These are phyloP conservation scores for Rhagoletis zephyria DNA, from an alignment of 1,140 invertebrate species.

Conservation along the genomic window DNA sequence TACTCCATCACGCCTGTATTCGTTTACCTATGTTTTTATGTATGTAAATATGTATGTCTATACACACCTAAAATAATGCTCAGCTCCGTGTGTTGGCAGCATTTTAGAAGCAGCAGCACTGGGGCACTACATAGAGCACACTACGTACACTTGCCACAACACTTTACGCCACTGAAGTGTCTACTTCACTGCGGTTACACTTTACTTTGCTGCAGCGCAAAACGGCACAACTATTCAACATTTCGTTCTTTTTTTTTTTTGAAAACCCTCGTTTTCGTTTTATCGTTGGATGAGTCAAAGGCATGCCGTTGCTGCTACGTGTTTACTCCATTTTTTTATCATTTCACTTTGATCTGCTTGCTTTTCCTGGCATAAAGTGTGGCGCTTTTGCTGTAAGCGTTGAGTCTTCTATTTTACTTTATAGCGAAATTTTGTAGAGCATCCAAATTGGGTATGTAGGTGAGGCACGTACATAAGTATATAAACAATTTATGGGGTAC, in stretches of 20 bases:
- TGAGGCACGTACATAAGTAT: background rate
- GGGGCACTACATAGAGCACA: background rate
- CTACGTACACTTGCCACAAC: background rate
- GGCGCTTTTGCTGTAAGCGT: background rate
- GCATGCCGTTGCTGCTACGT: background rate
- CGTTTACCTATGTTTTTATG: no score
- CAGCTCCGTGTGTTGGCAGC: background rate
- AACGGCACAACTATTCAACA: background rate
- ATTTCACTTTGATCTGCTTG: background rate
- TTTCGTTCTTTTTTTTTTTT: background rate
- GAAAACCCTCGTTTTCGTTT: background rate
- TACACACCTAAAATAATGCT: background rate
- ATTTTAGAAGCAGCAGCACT: background rate
- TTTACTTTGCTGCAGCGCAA: background rate
- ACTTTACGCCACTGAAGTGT: background rate
- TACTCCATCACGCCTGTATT: no score
- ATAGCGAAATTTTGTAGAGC: background rate
- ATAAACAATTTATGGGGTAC: background rate
- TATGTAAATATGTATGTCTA: no score
- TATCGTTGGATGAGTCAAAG: background rate
- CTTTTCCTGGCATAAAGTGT: background rate
- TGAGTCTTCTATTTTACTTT: background rate
- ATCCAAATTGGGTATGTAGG: no score
- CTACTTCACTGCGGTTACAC: constrained; percentile 18
- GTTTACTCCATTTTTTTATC: background rate